Evolutionary conservation across 1,140 invertebrate species (phyloP).

Genomic region (Drosophila eugracilis): DNA sequence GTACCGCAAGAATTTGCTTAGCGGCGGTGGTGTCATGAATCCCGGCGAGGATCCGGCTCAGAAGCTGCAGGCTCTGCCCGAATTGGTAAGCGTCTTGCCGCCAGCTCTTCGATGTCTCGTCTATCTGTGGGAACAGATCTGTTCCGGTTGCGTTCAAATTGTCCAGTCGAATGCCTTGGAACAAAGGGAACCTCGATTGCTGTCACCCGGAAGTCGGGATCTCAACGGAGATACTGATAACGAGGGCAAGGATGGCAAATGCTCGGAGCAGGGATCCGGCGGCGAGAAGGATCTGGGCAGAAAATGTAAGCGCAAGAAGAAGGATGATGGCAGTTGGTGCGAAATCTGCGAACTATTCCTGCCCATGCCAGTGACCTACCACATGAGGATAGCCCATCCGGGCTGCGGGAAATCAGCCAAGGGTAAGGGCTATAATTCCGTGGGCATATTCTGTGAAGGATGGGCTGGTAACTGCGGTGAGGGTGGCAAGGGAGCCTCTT

Average conservation of each 20-base stretch:
- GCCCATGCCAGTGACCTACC: conserved; percentile 92
- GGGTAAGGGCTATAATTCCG: conserved; percentile 94
- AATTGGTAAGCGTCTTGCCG: conserved; percentile 88
- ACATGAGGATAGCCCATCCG: conserved; percentile 95
- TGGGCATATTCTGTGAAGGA: conserved; percentile 93
- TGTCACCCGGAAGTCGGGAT: conserved; percentile 44
- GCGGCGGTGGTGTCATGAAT: conserved; percentile 11
- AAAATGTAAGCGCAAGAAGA: conserved; percentile 87
- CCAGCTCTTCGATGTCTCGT: conserved; percentile 93
- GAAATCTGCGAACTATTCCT: conserved; percentile 94
- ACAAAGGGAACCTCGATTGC: conserved; percentile 60
- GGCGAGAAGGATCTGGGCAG: conserved; percentile 85
- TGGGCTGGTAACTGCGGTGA: conserved; percentile 96
- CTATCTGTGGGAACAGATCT: conserved; percentile 95
- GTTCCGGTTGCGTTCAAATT: conserved; percentile 88
- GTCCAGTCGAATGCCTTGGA: conserved; percentile 80
- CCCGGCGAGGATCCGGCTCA: conserved; percentile 23
- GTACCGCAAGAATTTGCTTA: conserved; percentile 65
- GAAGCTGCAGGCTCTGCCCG: conserved; percentile 75
- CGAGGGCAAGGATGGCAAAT: conserved; percentile 83
- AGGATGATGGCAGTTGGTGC: conserved; percentile 87
- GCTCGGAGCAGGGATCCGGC: conserved; percentile 19
- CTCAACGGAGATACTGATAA: conserved; percentile 62
- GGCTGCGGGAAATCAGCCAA: conserved; percentile 94
- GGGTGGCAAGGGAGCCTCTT: conserved; percentile 91